Conservation (phyloP, 2,797 vertebrate species). For the Melanogrammus aeglefinus region DNA sequence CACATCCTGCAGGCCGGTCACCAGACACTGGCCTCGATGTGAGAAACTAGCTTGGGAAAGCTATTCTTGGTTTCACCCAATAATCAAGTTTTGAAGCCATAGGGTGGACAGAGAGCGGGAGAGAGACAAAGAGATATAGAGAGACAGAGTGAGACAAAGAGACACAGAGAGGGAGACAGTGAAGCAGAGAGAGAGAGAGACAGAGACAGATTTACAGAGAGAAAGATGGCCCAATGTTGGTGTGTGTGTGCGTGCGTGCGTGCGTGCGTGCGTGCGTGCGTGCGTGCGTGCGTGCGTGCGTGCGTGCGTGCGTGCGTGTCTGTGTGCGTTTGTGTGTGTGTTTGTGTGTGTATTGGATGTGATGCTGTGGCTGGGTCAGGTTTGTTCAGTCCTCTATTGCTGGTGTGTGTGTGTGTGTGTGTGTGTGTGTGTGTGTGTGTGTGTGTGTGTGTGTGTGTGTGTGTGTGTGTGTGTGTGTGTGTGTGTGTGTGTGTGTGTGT, state of each 20-base stretch:
- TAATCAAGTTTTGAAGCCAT: neutral
- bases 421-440: no score
- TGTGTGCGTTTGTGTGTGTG: conserved; percentile 24
- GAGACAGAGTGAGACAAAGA: no score
- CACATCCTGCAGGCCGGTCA: neutral
- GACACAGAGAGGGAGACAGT: no score
- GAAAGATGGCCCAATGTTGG: conserved; percentile 50
- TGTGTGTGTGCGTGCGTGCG: conserved; percentile 23
- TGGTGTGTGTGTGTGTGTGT: no score
- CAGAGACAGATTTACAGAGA: neutral
- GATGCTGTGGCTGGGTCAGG: conserved; percentile 61
- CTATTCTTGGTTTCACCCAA: neutral
- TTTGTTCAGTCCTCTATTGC: conserved; percentile 59
- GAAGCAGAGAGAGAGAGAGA: neutral
- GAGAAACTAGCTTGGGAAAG: neutral
- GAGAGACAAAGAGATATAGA: neutral
- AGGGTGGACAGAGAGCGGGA: neutral
- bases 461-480: no score
- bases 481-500: no score
- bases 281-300: conserved; percentile 29
- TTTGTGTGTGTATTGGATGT: conserved; percentile 42
- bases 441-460: no score
- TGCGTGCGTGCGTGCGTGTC: conserved; percentile 32
- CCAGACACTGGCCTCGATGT: neutral
- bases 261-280: conserved; percentile 26